Percentiles rank a stretch among this genome's conserved stretches.
Conservation (phyloP, 1,140 invertebrate species). For the Drosophila fuyamai region DNA sequence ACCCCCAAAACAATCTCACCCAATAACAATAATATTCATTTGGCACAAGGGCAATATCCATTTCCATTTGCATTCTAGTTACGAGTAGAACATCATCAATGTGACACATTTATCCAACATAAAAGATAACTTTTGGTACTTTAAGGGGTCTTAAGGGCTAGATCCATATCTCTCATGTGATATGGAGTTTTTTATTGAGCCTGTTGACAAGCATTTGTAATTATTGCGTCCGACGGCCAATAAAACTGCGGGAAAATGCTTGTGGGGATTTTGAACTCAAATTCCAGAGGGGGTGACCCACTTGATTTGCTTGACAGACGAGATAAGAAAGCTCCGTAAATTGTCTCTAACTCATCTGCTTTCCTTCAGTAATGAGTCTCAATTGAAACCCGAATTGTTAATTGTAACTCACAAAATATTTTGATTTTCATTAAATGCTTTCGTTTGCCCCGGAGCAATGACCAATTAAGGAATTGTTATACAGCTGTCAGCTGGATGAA, state of each 20-base stretch:
- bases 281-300: slow-evolving; percentile 25
- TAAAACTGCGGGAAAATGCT: slow-evolving; percentile 24
- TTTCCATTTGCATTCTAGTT: slow-evolving; percentile 37
- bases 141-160: slow-evolving; percentile 19
- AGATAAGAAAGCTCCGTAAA: slow-evolving; percentile 26
- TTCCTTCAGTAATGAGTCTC: slow-evolving; percentile 18
- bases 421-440: slow-evolving; percentile 12
- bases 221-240: slow-evolving; percentile 41
- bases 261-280: slow-evolving; percentile 42
- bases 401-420: slow-evolving; percentile 43
- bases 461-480: slow-evolving; percentile 23
- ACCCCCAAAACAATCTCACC: slow-evolving; percentile 22
- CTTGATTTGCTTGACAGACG: slow-evolving; percentile 14
- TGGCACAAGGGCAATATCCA: slow-evolving; percentile 34
- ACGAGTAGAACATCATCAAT: slow-evolving; percentile 40
- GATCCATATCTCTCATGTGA: slow-evolving; percentile 11
- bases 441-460: slow-evolving; percentile 18
- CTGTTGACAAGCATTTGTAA: slow-evolving; percentile 48
- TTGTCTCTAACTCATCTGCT: slow-evolving; percentile 10
- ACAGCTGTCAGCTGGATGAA: slow-evolving; percentile 50
- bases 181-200: slow-evolving; percentile 37
- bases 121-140: slow-evolving; percentile 33
- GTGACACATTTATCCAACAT: slow-evolving; percentile 43
- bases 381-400: slow-evolving; percentile 29
- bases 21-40: slow-evolving; percentile 57